Percentiles rank a stretch among this genome's conserved stretches.
Evolutionary conservation across 1,140 invertebrate species (phyloP).

Genomic region (Brachionus koreanus): DNA sequence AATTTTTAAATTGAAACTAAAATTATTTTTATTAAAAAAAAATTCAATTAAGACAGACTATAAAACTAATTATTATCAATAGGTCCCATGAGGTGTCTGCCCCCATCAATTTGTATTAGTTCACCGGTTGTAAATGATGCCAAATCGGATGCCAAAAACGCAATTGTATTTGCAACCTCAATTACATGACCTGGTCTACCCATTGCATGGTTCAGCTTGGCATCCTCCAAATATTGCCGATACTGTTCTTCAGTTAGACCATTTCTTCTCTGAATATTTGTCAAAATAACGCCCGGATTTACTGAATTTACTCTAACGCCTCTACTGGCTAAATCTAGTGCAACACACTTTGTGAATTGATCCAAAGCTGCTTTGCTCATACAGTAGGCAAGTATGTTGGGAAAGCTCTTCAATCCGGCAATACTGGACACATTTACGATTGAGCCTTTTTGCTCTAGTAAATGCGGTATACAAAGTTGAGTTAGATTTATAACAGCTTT

Average conservation of each 20-base stretch:
- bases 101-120: constrained; percentile 75
- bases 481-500: constrained; percentile 56
- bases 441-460: constrained; percentile 48
- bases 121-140: constrained; percentile 77
- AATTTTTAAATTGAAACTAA: no score
- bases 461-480: constrained; percentile 47
- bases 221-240: constrained; percentile 67
- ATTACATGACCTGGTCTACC: constrained; percentile 69
- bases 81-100: constrained; percentile 71
- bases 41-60: no score
- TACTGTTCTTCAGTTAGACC: constrained; percentile 71
- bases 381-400: constrained; percentile 68
- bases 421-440: constrained; percentile 47
- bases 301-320: constrained; percentile 75
- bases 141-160: constrained; percentile 75
- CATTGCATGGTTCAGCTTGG: constrained; percentile 74
- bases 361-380: constrained; percentile 83
- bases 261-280: constrained; percentile 71
- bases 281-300: constrained; percentile 71
- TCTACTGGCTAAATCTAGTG: constrained; percentile 71
- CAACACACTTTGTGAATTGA: constrained; percentile 76
- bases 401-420: constrained; percentile 49
- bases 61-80: constrained; percentile 45
- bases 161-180: constrained; percentile 76
- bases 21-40: no score